phyloP scores from a whole-genome alignment of 2,797 vertebrate genomes.

The Limosa lapponica region DNA sequence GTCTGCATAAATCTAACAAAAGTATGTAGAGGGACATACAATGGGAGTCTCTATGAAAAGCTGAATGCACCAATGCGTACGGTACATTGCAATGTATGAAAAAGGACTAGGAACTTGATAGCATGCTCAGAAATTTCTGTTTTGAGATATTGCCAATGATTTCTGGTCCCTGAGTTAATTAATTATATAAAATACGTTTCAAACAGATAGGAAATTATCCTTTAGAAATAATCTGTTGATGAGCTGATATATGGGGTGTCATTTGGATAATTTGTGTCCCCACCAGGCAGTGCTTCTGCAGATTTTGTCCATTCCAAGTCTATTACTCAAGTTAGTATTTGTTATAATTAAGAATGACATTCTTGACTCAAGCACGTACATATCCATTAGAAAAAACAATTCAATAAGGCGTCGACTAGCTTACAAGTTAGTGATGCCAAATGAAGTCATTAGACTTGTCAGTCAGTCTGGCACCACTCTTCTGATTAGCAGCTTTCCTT shows the following conservation, averaged over 20 bases:
- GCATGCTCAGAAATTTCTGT: background rate
- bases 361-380: background rate
- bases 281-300: background rate
- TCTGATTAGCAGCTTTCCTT: background rate
- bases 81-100: background rate
- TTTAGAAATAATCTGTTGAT: background rate
- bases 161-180: background rate
- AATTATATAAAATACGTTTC: background rate
- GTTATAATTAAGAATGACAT: background rate
- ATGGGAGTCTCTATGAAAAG: background rate
- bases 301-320: background rate
- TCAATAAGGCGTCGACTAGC: background rate
- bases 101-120: background rate
- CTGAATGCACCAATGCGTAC: background rate
- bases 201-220: background rate
- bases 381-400: background rate
- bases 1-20: background rate
- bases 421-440: slow-evolving; percentile 21
- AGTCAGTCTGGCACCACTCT: slow-evolving; percentile 37
- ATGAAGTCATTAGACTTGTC: slow-evolving; percentile 59
- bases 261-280: background rate
- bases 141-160: background rate
- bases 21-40: background rate
- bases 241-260: background rate
- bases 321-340: background rate